Evolutionary conservation across 2,888 invertebrate genomes (phyloP).

Genomic region (Penaeus monodon): DNA sequence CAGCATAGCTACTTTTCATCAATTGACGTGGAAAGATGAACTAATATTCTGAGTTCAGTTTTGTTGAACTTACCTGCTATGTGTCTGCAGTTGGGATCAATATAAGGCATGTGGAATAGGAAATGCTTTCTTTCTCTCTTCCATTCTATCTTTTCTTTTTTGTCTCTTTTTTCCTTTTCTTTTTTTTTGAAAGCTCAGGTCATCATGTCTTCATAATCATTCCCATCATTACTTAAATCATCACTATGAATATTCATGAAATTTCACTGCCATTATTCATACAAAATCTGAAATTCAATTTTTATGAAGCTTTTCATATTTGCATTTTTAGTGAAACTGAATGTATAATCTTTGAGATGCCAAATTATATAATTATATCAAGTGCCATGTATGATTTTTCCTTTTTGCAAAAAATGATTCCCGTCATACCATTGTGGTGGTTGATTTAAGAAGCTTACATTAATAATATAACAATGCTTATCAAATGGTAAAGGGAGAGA

Average conservation of each 20-base stretch:
- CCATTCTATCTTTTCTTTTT: not conserved
- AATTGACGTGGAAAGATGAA: not conserved
- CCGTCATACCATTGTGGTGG: not conserved
- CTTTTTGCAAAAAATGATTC: not conserved
- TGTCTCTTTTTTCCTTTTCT: not conserved
- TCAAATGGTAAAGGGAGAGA: too few relatives aligned
- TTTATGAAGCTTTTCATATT: constrained; percentile 44
- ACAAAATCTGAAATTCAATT: constrained; percentile 14
- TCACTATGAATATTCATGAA: constrained; percentile 13
- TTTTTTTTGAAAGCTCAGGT: constrained; percentile 24
- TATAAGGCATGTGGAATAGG: too few relatives aligned
- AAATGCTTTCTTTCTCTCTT: not conserved
- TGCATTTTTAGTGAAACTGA: constrained; percentile 39
- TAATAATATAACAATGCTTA: too few relatives aligned
- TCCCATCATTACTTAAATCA: constrained; percentile 14
- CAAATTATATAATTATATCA: constrained; percentile 44
- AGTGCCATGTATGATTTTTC: not conserved
- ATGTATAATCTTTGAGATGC: constrained; percentile 47
- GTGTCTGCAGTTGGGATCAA: too few relatives aligned
- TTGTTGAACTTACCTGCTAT: too few relatives aligned
- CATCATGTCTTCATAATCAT: constrained; percentile 34
- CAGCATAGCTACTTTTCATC: not conserved
- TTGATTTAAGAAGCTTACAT: not conserved
- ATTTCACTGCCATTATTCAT: not conserved
- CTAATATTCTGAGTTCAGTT: too few relatives aligned